A percentile compares a stretch with the other conserved stretches of the same genome.
Conservation (phyloP, 2,797 vertebrate species). For the Tapera naevia region DNA sequence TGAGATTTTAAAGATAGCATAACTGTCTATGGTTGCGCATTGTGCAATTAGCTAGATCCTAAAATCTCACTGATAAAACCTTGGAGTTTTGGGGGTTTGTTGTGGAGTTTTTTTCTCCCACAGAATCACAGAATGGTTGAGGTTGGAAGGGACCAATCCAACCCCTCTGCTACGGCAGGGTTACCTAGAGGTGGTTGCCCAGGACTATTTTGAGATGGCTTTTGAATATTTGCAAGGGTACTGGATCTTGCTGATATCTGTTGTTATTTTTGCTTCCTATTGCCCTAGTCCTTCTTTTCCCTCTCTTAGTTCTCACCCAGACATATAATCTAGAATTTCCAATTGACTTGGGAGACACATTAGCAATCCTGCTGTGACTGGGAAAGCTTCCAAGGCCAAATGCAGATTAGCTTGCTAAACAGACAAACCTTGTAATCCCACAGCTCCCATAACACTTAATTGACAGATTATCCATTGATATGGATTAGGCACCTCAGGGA, state of each 20-base stretch:
- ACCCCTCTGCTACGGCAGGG: not conserved
- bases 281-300: not conserved
- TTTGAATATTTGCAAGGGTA: not conserved
- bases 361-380: not conserved
- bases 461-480: not conserved
- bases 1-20: not conserved
- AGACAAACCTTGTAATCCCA: not conserved
- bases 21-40: not conserved
- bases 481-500: not conserved
- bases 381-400: slow-evolving; percentile 3
- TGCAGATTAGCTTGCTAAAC: not conserved
- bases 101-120: not conserved
- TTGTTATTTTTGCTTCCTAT: not conserved
- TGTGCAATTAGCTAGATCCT: not conserved
- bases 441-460: not conserved
- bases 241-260: not conserved
- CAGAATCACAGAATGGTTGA: not conserved
- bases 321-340: not conserved
- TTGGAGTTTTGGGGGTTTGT: not conserved
- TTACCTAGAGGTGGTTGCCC: not conserved
- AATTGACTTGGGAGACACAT: not conserved
- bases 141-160: not conserved
- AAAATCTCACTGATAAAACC: not conserved
- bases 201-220: not conserved
- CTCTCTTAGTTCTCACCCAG: not conserved